Percentiles rank a stretch among this genome's conserved stretches.
These are phyloP conservation scores for Anticlea derivata DNA, from an alignment of 2,888 invertebrate species.

Conservation along the genomic window DNA sequence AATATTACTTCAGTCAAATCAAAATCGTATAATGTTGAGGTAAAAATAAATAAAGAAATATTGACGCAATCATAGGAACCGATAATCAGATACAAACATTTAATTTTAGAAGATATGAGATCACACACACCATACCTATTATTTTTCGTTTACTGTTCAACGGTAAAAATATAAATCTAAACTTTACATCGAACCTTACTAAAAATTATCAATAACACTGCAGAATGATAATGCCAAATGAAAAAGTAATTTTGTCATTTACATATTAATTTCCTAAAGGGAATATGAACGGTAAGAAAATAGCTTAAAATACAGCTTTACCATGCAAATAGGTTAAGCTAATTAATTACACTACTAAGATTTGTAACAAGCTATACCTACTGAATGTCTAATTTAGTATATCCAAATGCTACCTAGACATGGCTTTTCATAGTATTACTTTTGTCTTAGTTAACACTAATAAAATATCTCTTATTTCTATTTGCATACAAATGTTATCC, in stretches of 20 bases:
- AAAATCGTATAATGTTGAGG: slow-evolving; percentile 22
- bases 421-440: slow-evolving; percentile 1
- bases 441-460: slow-evolving; percentile 5
- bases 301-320: slow-evolving; percentile 16
- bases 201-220: slow-evolving; percentile 2
- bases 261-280: slow-evolving; percentile 1
- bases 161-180: slow-evolving; percentile 14
- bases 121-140: slow-evolving; percentile 20
- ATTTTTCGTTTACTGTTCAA: slow-evolving; percentile 13
- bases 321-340: slow-evolving; percentile 8
- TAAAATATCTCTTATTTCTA: slow-evolving; percentile 17
- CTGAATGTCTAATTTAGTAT: slow-evolving; percentile 11
- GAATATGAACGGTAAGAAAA: slow-evolving; percentile 14
- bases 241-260: slow-evolving; percentile 6
- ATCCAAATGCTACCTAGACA: slow-evolving; percentile 15
- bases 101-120: slow-evolving; percentile 19
- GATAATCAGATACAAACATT: slow-evolving; percentile 31
- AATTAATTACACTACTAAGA: background rate
- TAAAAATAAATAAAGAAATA: slow-evolving; percentile 26
- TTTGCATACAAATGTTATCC: slow-evolving; percentile 24
- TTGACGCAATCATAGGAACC: background rate
- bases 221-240: background rate
- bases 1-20: slow-evolving; percentile 28
- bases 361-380: slow-evolving; percentile 7
- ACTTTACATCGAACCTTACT: slow-evolving; percentile 7